phyloP scores from a whole-genome alignment of 2,888 invertebrate species.

The Epinotia brunnichana region DNA sequence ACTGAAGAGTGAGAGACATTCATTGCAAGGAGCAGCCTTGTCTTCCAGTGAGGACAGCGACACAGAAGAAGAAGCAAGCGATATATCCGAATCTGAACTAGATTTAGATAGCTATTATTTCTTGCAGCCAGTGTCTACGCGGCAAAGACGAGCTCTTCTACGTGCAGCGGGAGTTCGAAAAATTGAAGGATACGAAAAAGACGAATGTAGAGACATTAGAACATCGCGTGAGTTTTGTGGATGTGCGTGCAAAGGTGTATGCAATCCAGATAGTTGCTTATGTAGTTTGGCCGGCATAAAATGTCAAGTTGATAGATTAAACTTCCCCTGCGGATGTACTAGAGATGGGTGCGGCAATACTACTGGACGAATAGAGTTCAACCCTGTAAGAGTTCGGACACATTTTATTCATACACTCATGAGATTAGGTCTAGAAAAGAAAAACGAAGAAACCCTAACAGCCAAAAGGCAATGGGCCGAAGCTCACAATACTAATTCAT shows the following conservation, averaged over 20 bases:
- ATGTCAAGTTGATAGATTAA: constrained; percentile 98
- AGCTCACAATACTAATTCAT: constrained; percentile 62
- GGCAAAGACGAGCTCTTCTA: constrained; percentile 93
- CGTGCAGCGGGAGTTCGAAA: constrained; percentile 96
- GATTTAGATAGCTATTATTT: constrained; percentile 96
- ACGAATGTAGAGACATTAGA: constrained; percentile 96
- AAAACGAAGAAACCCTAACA: constrained; percentile 86
- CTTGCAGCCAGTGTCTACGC: constrained; percentile 95
- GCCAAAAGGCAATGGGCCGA: constrained; percentile 79
- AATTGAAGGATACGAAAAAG: constrained; percentile 96
- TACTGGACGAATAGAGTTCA: constrained; percentile 97
- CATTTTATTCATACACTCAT: constrained; percentile 99
- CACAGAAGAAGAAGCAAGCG: constrained; percentile 92
- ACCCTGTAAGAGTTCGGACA: constrained; percentile 96
- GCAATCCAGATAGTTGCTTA: constrained; percentile 97
- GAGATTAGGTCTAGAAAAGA: constrained; percentile 94
- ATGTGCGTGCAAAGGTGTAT: constrained; percentile 95
- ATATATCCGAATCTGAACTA: constrained; percentile 91
- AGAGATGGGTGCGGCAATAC: constrained; percentile 97
- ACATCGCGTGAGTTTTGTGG: constrained; percentile 97
- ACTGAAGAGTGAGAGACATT: constrained; percentile 87
- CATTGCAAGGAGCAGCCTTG: constrained; percentile 78
- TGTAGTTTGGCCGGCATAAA: constrained; percentile 98
- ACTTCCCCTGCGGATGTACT: constrained; percentile 98
- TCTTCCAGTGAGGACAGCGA: constrained; percentile 94